These are phyloP conservation scores for Papilio xuthus DNA, from an alignment of 1,140 invertebrate genomes.

Conservation along the genomic window DNA sequence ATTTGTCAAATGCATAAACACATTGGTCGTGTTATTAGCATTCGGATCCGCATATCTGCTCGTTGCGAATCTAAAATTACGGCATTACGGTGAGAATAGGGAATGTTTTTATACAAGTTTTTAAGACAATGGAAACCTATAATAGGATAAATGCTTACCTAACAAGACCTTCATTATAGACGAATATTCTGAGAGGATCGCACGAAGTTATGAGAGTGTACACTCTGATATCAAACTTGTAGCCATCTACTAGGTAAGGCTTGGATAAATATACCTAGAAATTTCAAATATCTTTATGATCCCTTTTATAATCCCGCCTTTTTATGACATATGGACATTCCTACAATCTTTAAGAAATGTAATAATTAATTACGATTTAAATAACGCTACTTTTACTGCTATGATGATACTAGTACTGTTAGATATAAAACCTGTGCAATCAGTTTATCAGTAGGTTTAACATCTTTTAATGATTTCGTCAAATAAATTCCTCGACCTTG, in stretches of 20 bases:
- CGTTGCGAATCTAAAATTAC: conserved; percentile 89
- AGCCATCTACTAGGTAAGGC: conserved; percentile 96
- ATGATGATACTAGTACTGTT: neutral
- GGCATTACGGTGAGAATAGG: no score
- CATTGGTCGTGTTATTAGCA: conserved; percentile 89
- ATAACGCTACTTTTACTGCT: neutral
- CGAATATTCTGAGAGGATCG: conserved; percentile 95
- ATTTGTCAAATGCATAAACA: conserved; percentile 99
- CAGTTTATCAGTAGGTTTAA: conserved; percentile 89
- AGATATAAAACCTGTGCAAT: conserved; percentile 86
- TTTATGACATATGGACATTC: no score
- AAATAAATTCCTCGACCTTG: conserved; percentile 94
- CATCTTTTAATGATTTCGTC: conserved; percentile 89
- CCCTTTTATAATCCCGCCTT: neutral
- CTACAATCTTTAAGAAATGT: no score
- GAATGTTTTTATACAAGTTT: neutral
- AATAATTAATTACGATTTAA: no score
- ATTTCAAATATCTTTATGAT: neutral
- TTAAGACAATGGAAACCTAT: neutral
- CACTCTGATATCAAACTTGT: conserved; percentile 98
- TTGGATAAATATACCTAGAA: conserved; percentile 77
- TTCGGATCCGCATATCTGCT: conserved; percentile 91
- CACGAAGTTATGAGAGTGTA: conserved; percentile 97
- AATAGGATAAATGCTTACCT: conserved; percentile 78
- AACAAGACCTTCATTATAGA: conserved; percentile 97